Percentiles rank a stretch among this genome's conserved stretches.
Conservation (phyloP, 2,797 vertebrate genomes). For the Lutjanus argentimaculatus region DNA sequence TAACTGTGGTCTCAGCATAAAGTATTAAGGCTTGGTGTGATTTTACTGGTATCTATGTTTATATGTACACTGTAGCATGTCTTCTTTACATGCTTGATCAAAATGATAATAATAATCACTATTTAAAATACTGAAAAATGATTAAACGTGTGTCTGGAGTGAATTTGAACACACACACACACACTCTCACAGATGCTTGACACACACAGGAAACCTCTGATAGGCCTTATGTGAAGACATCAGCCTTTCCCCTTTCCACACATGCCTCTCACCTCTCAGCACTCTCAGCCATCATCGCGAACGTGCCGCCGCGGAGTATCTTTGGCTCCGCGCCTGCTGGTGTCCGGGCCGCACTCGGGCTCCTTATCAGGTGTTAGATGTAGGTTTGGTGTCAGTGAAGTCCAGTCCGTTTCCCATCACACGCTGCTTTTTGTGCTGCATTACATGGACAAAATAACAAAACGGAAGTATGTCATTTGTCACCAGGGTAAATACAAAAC, state of each 20-base stretch:
- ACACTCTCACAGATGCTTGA: constrained; percentile 1
- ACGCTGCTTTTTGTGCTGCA: constrained; percentile 29
- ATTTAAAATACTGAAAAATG: neutral
- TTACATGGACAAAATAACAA: neutral
- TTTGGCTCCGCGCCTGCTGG: constrained; percentile 70
- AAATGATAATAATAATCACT: neutral
- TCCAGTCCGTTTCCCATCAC: constrained; percentile 55
- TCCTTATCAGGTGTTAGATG: constrained; percentile 83
- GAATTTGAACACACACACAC: neutral
- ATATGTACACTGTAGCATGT: neutral
- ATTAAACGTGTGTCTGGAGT: neutral
- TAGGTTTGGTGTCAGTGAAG: constrained; percentile 71
- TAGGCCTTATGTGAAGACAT: constrained; percentile 67
- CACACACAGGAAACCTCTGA: constrained; percentile 43
- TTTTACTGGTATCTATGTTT: constrained; percentile 10
- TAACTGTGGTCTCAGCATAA: neutral
- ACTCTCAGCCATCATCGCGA: constrained; percentile 59
- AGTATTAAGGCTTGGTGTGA: constrained; percentile 9
- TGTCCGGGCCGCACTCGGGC: constrained; percentile 53
- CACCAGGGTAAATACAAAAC: neutral
- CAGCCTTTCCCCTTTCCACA: constrained; percentile 62
- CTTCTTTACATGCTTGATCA: neutral
- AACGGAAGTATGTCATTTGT: neutral
- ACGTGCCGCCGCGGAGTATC: constrained; percentile 59
- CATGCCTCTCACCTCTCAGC: constrained; percentile 72